Evolutionary conservation across 1,140 invertebrate genomes (phyloP).

Genomic region (Cydia splendana): DNA sequence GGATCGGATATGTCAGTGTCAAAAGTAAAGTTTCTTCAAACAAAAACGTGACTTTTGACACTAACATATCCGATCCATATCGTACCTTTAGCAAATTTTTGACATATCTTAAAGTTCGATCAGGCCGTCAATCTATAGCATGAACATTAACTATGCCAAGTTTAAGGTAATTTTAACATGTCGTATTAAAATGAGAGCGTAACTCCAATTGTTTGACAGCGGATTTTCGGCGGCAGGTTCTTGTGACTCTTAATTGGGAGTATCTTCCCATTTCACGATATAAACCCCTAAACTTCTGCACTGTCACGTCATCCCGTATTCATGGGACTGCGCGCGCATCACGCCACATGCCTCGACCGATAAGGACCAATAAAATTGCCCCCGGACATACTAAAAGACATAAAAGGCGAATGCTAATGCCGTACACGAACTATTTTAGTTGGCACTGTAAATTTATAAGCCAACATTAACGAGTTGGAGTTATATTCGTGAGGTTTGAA

Average conservation of each 20-base stretch:
- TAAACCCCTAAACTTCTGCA: not conserved
- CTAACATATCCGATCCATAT: no score
- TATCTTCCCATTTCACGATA: not conserved
- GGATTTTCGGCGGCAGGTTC: no score
- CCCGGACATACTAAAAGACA: slow-evolving; percentile 31
- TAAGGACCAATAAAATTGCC: slow-evolving; percentile 32
- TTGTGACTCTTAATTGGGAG: not conserved
- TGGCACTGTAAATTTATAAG: slow-evolving; percentile 30
- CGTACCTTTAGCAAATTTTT: no score
- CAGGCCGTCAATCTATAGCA: no score
- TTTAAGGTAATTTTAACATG: no score
- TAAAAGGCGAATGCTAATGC: slow-evolving; percentile 31
- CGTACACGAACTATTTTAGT: slow-evolving; percentile 31
- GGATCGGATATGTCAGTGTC: no score
- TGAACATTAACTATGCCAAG: no score
- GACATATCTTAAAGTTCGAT: no score
- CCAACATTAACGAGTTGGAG: slow-evolving; percentile 24
- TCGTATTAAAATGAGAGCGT: no score
- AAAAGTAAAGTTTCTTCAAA: no score
- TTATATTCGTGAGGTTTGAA: slow-evolving; percentile 25
- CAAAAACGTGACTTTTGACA: no score
- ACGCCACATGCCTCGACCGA: slow-evolving; percentile 20
- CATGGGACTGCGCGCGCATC: not conserved
- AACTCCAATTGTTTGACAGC: no score
- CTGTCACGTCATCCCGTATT: slow-evolving; percentile 14